Evolutionary conservation across 2,797 vertebrate genomes (phyloP).

Genomic region (Anguilla obscura): DNA sequence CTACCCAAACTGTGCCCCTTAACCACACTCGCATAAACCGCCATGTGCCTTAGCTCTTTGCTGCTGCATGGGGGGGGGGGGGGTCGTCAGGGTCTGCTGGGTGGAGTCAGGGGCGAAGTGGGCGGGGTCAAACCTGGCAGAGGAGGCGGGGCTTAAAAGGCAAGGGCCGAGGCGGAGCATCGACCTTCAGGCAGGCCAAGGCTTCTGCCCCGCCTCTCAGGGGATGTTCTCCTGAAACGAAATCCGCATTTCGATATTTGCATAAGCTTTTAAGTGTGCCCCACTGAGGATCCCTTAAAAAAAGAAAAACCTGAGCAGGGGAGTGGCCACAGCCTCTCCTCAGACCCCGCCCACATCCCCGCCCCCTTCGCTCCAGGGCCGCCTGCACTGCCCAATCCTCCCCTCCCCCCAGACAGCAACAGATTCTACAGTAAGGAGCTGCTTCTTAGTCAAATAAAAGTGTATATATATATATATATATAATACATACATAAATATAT

Average conservation of each 20-base stretch:
- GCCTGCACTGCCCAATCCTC: not conserved
- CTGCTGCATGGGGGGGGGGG: not conserved
- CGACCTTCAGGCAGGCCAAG: not conserved
- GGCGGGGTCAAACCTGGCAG: not conserved
- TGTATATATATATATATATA: constrained; percentile 60
- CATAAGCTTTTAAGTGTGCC: not conserved
- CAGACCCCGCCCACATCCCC: not conserved
- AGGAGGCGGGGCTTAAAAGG: not conserved
- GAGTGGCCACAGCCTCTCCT: not conserved
- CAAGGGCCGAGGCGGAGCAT: not conserved
- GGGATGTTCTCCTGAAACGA: not conserved
- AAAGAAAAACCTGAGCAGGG: not conserved
- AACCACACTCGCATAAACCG: not conserved
- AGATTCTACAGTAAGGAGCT: constrained; percentile 16
- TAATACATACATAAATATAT: constrained; percentile 48
- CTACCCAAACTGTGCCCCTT: not conserved
- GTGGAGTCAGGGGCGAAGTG: not conserved
- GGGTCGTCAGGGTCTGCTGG: not conserved
- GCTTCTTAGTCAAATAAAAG: not conserved
- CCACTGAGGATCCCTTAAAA: not conserved
- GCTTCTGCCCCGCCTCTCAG: not conserved
- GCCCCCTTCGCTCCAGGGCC: not conserved
- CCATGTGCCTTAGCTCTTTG: constrained; percentile 1
- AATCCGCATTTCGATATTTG: not conserved
- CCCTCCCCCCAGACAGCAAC: not conserved